Evolutionary conservation across 2,888 invertebrate species (phyloP), one percentile per base, ranked within the genome.

Genomic region (Carpatolechia fugitivella): DNA sequence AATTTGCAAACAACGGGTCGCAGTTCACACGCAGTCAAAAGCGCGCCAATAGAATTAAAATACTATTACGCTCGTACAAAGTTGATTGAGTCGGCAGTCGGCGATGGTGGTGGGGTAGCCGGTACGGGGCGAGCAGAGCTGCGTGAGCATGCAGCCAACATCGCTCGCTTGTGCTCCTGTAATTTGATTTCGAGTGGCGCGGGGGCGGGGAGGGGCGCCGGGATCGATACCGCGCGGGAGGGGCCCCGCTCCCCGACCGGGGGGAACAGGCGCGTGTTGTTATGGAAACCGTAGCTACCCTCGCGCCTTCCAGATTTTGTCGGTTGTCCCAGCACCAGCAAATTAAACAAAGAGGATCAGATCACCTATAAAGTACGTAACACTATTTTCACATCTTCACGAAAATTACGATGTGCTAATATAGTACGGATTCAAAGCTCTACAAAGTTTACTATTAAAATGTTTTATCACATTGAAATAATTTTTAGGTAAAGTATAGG

Each of bases 151-250:
- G 61, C 64, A 64, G 65, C 63, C 62, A 55, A 55, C 48, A 41
- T 50, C 53, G 54, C 52, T 52, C 48, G 70, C 72, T 68, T 65
- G 68, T 70, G 74, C 69, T 68, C 83, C 82, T 85, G 89, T 88
- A 88, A 88, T 88, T 89, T 87, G 88, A 89, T 89, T 89, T 89
- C 87, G 88, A 83, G 87, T 80, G 80, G 79, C 62, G 84, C 65
- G 79, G 77, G 68, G 78, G n/a, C n/a, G 68, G 78, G 68, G 69
- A 60, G 68, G 70, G 72, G 59, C 65, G 56, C 62, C 61, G 66
- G 69, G 83, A 76, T 78, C 77, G 80, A 78, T 78, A 80, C 60
- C 61, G 60, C 64, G 71, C 63, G 70, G 64, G 68, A 66, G 62
- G 60, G 60, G 62, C 57, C 59, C 59, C 56, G 62, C 60, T 57